Conservation (phyloP, 2,888 invertebrate species). For the Lithophane socia region DNA sequence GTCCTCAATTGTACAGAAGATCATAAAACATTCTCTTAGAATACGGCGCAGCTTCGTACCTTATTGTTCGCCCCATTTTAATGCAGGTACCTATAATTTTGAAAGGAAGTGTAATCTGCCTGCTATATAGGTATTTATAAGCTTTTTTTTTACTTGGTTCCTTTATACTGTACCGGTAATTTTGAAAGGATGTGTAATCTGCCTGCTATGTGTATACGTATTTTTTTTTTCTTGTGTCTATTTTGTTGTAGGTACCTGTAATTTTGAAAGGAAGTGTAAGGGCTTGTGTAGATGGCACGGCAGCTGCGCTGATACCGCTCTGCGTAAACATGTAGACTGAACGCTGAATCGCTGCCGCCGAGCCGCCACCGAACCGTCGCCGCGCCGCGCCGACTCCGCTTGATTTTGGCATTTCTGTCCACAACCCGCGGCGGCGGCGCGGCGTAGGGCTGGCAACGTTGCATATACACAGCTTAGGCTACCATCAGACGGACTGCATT, state of each 20-base stretch:
- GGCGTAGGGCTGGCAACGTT: too few relatives aligned
- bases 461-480: too few relatives aligned
- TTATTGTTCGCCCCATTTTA: constrained; percentile 27
- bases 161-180: constrained; percentile 17
- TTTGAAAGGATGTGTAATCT: constrained; percentile 43
- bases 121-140: neutral
- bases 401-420: too few relatives aligned
- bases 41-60: constrained; percentile 11
- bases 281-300: too few relatives aligned
- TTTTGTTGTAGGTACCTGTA: neutral
- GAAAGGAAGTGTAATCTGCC: constrained; percentile 42
- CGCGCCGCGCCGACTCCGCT: too few relatives aligned
- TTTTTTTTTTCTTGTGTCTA: neutral
- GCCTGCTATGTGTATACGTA: neutral
- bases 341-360: too few relatives aligned
- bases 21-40: constrained; percentile 46
- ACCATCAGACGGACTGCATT: too few relatives aligned
- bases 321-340: too few relatives aligned
- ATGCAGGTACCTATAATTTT: constrained; percentile 39
- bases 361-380: too few relatives aligned
- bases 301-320: too few relatives aligned
- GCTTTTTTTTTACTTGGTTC: neutral
- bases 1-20: constrained; percentile 48
- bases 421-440: too few relatives aligned
- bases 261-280: too few relatives aligned